Evolutionary conservation across 2,888 invertebrate species (phyloP), one percentile per base, ranked within the genome.

Genomic region (Cephus sareptanus): DNA sequence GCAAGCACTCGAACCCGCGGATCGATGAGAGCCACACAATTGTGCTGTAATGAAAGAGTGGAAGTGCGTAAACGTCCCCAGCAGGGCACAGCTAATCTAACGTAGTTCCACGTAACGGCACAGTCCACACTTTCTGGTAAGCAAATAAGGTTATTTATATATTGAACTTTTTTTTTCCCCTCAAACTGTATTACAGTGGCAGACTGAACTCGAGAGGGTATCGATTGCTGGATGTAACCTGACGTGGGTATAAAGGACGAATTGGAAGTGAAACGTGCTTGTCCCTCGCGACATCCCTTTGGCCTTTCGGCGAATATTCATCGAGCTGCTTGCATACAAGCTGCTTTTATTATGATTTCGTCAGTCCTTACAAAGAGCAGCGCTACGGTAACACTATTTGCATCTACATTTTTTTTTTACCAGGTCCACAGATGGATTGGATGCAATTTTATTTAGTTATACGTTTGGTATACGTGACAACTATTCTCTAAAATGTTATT

Each of bases 1-100:
- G 84, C 84, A 89, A 88, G 89, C 85, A 87, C 85, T 85, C 80
- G 82, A 82, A 85, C 74, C 75, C 79, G 80, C 81, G 85, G 82
- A 84, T 85, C 85, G 83, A 83, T 85, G 83, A 81, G 80, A 79
- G 81, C 76, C 79, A 77, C 78, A 83, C 76, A 56, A 73, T 71
- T 69, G 70, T 76, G 69, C 77, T 71, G 79, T 82, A 84, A 84
- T 80, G 81, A 84, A 77, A 77, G 77, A 80, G 73, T 37, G 75
- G 75, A 77, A 79, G 79, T 77, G 56, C 56, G 56, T 56, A 56
- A 56, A 56, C 56, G 56, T 56, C 9, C 56, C 23, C 56, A 56
- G 9, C 23, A 23, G 56, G 56, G 56, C 2, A 56, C 2, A 56
- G 23, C 56, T 15, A 56, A 56, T 56, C 23, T 56, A 40, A 56